Evolutionary conservation across 1,140 invertebrate genomes (phyloP).

Genomic region (Microplitis mediator): DNA sequence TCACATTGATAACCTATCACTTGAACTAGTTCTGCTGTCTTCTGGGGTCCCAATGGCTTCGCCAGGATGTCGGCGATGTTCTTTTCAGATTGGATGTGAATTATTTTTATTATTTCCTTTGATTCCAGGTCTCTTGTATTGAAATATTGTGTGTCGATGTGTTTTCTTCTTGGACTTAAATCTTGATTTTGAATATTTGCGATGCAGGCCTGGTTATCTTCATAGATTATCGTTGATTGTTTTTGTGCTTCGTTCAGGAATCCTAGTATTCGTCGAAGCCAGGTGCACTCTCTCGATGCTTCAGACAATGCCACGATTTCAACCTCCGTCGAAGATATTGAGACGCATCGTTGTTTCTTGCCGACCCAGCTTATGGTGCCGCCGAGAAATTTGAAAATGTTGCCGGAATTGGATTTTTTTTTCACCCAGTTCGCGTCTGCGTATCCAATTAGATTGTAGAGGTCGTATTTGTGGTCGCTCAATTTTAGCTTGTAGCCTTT

Average conservation of each 20-base stretch:
- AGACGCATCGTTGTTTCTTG: constrained; percentile 11
- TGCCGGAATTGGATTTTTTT: constrained; percentile 23
- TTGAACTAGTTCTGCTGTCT: background rate
- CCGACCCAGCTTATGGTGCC: constrained; percentile 12
- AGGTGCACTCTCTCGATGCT: background rate
- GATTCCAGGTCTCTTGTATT: background rate
- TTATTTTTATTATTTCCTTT: background rate
- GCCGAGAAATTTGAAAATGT: constrained; percentile 3
- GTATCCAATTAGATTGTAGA: constrained; percentile 12
- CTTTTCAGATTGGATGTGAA: constrained; percentile 6
- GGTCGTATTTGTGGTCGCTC: background rate
- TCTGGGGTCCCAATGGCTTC: background rate
- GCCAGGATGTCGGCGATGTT: constrained; percentile 19
- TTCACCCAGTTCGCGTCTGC: constrained; percentile 24
- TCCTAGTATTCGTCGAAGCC: background rate
- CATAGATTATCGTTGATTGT: background rate
- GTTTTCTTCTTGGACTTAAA: background rate
- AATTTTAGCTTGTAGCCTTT: constrained; percentile 10
- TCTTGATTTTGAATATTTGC: background rate
- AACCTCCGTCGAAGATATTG: constrained; percentile 17
- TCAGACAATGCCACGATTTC: constrained; percentile 16
- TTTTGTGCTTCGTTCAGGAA: background rate
- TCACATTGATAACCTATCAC: too few species aligned
- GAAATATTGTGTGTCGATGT: constrained; percentile 6
- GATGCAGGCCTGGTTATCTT: constrained; percentile 23